Evolutionary conservation across 2,888 invertebrate species (phyloP).

Genomic region (Cantharis lateralis): DNA sequence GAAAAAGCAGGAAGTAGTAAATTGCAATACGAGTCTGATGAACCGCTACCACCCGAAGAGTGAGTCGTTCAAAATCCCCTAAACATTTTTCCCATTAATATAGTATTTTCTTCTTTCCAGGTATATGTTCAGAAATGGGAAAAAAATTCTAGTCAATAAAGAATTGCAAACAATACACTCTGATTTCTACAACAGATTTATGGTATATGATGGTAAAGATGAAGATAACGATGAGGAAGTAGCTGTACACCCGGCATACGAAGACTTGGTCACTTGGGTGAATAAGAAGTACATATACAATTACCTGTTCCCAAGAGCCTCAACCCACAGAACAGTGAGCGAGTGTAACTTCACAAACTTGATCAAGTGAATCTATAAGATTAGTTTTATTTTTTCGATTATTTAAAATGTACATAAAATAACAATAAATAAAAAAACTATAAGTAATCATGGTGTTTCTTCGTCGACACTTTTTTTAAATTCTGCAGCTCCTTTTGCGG

Average conservation of each 20-base stretch:
- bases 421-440: background rate
- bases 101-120: background rate
- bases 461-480: background rate
- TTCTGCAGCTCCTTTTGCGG: background rate
- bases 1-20: background rate
- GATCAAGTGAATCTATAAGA: background rate
- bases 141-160: background rate
- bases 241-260: background rate
- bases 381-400: background rate
- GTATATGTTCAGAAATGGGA: background rate
- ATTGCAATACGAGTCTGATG: background rate
- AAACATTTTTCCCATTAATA: background rate
- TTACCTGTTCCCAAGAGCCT: background rate
- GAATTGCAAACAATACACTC: background rate
- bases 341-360: background rate
- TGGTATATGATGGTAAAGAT: too few species aligned
- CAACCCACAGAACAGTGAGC: rapidly evolving
- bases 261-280: background rate
- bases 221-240: background rate
- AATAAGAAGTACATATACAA: background rate
- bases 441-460: background rate
- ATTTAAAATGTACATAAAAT: background rate
- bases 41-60: background rate
- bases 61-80: background rate
- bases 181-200: too few species aligned